Evolutionary conservation across 2,797 vertebrate genomes (phyloP).

Genomic region (Stomatorhinus walkeri): DNA sequence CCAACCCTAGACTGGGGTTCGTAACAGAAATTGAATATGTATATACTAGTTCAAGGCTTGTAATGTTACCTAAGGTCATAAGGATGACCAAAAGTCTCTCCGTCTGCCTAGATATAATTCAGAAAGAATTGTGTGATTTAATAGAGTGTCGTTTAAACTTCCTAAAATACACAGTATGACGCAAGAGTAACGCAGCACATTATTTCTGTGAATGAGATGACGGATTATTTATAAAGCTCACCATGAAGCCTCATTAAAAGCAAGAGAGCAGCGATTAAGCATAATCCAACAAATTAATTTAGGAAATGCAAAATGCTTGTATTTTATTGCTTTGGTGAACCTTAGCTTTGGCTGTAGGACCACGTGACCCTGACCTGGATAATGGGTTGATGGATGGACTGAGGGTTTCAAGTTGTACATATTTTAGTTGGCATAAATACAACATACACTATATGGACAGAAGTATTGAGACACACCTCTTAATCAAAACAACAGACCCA

Average conservation of each 20-base stretch:
- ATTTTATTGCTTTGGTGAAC: not conserved
- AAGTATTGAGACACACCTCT: not conserved
- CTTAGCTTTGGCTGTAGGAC: not conserved
- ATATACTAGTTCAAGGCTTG: not conserved
- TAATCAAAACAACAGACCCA: not conserved
- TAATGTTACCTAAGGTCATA: not conserved
- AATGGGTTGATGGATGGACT: not conserved
- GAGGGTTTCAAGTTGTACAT: not conserved
- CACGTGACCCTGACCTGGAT: not conserved
- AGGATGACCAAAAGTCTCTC: not conserved
- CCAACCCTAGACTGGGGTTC: too few relatives aligned
- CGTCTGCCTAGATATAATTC: not conserved
- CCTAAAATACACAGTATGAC: not conserved
- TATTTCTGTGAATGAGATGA: not conserved
- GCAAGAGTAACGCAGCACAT: not conserved
- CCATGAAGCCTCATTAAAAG: not conserved
- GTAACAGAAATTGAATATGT: too few relatives aligned
- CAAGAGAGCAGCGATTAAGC: not conserved
- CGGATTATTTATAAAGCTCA: slow-evolving; percentile 3
- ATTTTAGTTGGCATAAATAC: not conserved
- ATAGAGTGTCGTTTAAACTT: not conserved
- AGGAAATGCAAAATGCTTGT: not conserved
- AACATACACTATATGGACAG: not conserved
- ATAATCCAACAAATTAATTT: not conserved
- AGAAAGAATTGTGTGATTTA: not conserved